Conservation (phyloP, 2,888 invertebrate species). For the Halocaridina rubra region DNA sequence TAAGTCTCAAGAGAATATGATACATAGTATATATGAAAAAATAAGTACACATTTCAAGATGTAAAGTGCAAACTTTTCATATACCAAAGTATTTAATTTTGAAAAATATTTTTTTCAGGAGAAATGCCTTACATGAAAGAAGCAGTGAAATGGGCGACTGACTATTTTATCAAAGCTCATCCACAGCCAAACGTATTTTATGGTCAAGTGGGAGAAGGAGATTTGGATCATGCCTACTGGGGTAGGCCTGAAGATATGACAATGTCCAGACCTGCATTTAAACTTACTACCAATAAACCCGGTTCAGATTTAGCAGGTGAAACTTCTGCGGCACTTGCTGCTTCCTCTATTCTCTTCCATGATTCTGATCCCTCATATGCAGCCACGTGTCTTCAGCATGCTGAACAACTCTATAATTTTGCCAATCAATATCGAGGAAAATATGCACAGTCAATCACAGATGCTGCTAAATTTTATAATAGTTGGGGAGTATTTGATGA, state of each 20-base stretch:
- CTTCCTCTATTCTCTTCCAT: conserved; percentile 66
- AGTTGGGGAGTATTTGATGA: conserved; percentile 69
- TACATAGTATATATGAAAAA: no score
- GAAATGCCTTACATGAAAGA: neutral
- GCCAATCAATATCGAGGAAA: conserved; percentile 61
- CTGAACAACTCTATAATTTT: conserved; percentile 64
- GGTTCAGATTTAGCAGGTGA: conserved; percentile 68
- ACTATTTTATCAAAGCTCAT: neutral
- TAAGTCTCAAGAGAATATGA: no score
- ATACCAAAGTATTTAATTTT: no score
- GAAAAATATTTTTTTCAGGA: no score
- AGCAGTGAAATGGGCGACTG: neutral
- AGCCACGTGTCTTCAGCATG: conserved; percentile 59
- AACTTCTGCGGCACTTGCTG: conserved; percentile 68
- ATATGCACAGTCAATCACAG: conserved; percentile 64
- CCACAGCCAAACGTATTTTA: neutral
- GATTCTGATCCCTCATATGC: conserved; percentile 64
- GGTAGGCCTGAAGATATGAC: conserved; percentile 64
- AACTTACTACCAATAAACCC: conserved; percentile 51
- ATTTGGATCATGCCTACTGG: conserved; percentile 74
- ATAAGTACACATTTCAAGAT: no score
- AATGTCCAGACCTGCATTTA: conserved; percentile 52
- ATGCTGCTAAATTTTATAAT: conserved; percentile 63
- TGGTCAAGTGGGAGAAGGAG: conserved; percentile 72
- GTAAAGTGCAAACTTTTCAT: no score